Evolutionary conservation across 2,888 invertebrate genomes (phyloP).

Genomic region (Lasioglossum zephyrum): DNA sequence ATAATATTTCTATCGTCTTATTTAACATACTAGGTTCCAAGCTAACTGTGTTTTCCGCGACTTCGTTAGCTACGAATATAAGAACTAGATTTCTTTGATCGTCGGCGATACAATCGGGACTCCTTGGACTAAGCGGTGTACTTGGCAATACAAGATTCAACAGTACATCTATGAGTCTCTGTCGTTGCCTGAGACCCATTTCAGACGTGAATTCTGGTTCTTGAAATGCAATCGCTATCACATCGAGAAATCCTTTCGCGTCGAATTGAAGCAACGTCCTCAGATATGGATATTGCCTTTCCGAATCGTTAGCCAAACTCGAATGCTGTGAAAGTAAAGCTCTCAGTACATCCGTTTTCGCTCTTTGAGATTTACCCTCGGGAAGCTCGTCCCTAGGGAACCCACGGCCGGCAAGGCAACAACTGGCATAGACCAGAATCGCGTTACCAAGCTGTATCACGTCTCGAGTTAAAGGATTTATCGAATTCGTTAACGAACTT

Average conservation of each 20-base stretch:
- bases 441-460: conserved; percentile 90
- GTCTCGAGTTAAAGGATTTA: conserved; percentile 73
- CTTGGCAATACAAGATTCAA: conserved; percentile 89
- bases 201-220: conserved; percentile 92
- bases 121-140: conserved; percentile 78
- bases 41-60: conserved; percentile 78
- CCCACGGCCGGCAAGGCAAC: conserved; percentile 93
- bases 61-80: conserved; percentile 80
- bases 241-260: conserved; percentile 93
- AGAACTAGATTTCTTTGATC: conserved; percentile 79
- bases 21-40: conserved; percentile 77
- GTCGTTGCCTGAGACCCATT: conserved; percentile 89
- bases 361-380: conserved; percentile 87
- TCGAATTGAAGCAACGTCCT: conserved; percentile 92
- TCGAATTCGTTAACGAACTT: conserved; percentile 79
- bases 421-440: conserved; percentile 93
- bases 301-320: conserved; percentile 86
- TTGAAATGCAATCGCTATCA: conserved; percentile 93
- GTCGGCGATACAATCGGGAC: conserved; percentile 76
- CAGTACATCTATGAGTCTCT: conserved; percentile 91
- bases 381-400: conserved; percentile 90
- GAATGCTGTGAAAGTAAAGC: conserved; percentile 90
- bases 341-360: conserved; percentile 90
- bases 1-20: conserved; percentile 79
- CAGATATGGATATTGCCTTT: conserved; percentile 89